Percentiles rank a stretch among this genome's conserved stretches.
These are phyloP conservation scores for Fopius arisanus DNA, from an alignment of 1,140 invertebrate species.

Conservation along the genomic window DNA sequence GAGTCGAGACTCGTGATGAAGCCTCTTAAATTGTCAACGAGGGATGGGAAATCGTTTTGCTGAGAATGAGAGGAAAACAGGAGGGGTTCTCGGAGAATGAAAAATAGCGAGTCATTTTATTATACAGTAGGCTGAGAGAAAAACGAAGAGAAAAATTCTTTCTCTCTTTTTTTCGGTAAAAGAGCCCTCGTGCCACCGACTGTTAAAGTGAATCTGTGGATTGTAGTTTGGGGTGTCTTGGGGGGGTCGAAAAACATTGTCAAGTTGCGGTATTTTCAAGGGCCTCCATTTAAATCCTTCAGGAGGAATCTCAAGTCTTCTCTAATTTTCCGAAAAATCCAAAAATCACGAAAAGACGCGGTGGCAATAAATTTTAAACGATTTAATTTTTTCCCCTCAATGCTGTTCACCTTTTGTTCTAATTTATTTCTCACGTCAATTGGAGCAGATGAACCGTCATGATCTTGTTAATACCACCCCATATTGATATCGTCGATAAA, in stretches of 20 bases:
- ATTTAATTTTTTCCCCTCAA: neutral
- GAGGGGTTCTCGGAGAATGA: neutral
- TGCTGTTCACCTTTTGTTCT: neutral
- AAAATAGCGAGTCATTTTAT: slow-evolving; percentile 5
- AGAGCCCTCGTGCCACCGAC: slow-evolving; percentile 45
- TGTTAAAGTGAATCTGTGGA: slow-evolving; percentile 41
- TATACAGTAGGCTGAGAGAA: neutral
- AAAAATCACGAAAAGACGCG: no score
- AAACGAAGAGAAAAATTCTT: slow-evolving; percentile 12
- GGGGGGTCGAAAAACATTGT: slow-evolving; percentile 41
- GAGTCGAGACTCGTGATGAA: neutral
- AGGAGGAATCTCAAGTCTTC: neutral
- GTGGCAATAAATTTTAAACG: no score
- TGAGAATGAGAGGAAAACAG: slow-evolving; percentile 4
- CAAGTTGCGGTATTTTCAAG: slow-evolving; percentile 37
- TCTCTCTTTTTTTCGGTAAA: slow-evolving; percentile 50
- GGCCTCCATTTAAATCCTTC: neutral
- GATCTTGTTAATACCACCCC: slow-evolving; percentile 8
- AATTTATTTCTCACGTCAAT: neutral
- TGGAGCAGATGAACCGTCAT: neutral
- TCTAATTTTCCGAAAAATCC: neutral
- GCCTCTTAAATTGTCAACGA: slow-evolving; percentile 8
- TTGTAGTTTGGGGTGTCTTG: slow-evolving; percentile 28
- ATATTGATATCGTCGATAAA: slow-evolving; percentile 46
- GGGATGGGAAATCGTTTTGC: slow-evolving; percentile 24